These are phyloP conservation scores for Heliothis subflexa DNA, from an alignment of 1,140 invertebrate genomes.

Conservation along the genomic window DNA sequence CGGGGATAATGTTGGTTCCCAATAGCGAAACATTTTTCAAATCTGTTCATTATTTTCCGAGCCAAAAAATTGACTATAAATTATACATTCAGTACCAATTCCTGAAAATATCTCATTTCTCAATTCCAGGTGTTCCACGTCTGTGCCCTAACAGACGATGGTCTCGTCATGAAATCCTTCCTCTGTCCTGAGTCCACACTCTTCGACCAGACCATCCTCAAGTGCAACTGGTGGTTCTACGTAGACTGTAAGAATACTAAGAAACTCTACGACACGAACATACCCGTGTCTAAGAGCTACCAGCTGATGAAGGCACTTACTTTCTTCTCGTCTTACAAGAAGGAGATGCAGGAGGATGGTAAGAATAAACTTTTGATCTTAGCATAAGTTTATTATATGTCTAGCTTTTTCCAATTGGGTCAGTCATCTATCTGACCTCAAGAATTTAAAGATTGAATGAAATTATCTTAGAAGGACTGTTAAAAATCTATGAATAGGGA, in stretches of 20 bases:
- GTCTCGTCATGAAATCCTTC: conserved; percentile 95
- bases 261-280: conserved; percentile 94
- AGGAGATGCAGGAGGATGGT: conserved; percentile 84
- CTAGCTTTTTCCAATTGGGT: background rate
- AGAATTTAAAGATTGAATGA: too few species aligned
- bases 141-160: conserved; percentile 95
- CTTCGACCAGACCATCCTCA: conserved; percentile 95
- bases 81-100: too few species aligned
- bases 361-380: conserved; percentile 7
- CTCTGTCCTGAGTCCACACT: conserved; percentile 95
- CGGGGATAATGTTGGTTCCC: too few species aligned
- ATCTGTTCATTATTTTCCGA: too few species aligned
- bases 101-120: background rate
- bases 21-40: too few species aligned
- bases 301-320: conserved; percentile 95
- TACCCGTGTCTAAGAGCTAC: conserved; percentile 96
- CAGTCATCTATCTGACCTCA: too few species aligned
- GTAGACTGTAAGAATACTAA: conserved; percentile 94
- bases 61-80: too few species aligned
- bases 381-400: background rate
- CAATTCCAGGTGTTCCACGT: conserved; percentile 94
- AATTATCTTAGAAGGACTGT: too few species aligned
- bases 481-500: too few species aligned
- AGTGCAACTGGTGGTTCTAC: conserved; percentile 97
- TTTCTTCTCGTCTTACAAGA: conserved; percentile 94